phyloP scores from a whole-genome alignment of 35 echinoderm and acorn worm species.

The Lytechinus pictus region DNA sequence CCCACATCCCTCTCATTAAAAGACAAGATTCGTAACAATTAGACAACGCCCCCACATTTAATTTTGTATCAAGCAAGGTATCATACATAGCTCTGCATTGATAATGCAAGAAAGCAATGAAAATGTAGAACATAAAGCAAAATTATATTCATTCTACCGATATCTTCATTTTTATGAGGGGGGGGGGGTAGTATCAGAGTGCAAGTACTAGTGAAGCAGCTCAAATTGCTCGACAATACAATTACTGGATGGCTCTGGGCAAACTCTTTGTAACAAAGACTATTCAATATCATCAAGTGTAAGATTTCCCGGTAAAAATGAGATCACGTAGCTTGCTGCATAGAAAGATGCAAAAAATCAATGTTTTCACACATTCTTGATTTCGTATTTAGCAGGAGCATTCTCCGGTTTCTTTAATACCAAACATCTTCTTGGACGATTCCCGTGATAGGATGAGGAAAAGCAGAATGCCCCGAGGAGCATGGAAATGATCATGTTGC shows the following conservation, averaged over 20 bases:
- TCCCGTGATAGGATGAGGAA: neutral
- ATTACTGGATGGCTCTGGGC: neutral
- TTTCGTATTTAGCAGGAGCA: constrained; percentile 2
- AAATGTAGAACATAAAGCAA: too few species aligned
- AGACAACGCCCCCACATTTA: too few species aligned
- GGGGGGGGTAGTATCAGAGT: too few species aligned
- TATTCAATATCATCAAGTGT: neutral
- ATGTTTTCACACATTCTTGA: constrained; percentile 19
- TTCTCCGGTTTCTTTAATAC: neutral
- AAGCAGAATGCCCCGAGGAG: neutral
- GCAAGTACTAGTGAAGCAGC: neutral
- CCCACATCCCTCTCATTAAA: too few species aligned
- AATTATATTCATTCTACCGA: too few species aligned
- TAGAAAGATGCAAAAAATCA: neutral
- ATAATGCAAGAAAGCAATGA: too few species aligned
- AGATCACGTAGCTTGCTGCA: neutral
- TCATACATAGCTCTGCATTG: too few species aligned
- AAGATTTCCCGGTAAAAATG: neutral
- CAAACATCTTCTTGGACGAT: neutral
- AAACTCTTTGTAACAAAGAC: neutral
- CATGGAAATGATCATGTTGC: neutral
- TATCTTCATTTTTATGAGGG: too few species aligned
- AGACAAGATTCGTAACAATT: too few species aligned
- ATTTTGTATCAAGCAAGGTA: too few species aligned
- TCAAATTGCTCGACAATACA: neutral